Evolutionary conservation across 2,113 vertebrate genomes (phyloP).

Genomic region (Thinocorus orbignyianus): DNA sequence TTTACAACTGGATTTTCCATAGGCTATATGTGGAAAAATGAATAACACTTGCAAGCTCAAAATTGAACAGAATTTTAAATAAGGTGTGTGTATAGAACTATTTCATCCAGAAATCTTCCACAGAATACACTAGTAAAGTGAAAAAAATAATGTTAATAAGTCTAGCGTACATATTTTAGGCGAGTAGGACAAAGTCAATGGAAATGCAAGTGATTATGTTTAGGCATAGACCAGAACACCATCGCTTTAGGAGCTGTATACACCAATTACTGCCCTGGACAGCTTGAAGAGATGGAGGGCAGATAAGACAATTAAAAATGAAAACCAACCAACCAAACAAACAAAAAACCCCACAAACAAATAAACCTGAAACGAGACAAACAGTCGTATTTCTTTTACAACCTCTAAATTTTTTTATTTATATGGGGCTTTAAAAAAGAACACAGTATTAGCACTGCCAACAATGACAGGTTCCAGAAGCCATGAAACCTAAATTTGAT

Average conservation of each 20-base stretch:
- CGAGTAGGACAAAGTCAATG: neutral
- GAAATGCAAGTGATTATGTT: neutral
- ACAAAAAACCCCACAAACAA: fast-evolving
- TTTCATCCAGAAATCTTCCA: neutral
- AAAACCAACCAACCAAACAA: neutral
- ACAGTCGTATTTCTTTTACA: neutral
- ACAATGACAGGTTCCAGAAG: neutral
- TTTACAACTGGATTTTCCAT: neutral
- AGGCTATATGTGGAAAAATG: neutral
- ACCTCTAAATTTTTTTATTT: neutral
- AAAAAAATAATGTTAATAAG: neutral
- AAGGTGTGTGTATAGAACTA: neutral
- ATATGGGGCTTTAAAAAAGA: neutral
- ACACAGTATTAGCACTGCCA: neutral
- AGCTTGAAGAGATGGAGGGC: neutral
- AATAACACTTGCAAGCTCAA: neutral
- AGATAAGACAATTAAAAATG: neutral
- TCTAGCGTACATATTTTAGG: neutral
- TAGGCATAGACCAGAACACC: neutral
- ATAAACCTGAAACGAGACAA: neutral
- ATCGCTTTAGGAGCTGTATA: neutral
- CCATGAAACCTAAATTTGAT: neutral
- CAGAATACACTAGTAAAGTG: neutral
- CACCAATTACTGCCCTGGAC: neutral
- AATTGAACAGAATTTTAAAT: neutral